Base-by-base conservation (phyloP, 2,113 vertebrate species). In the Anguilla rostrata region DNA sequence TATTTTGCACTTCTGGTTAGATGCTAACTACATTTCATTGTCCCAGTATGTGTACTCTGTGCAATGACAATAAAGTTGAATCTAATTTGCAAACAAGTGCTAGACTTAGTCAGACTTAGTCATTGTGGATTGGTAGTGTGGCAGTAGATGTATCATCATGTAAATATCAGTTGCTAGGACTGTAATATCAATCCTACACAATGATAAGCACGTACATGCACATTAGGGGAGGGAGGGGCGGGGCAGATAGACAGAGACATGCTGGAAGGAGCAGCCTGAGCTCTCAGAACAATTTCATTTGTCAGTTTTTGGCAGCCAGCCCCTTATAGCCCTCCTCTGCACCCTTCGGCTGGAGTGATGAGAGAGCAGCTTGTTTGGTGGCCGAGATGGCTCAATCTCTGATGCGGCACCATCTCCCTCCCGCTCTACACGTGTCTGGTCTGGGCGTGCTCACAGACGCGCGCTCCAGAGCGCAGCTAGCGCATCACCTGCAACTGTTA, bases 311-410 rank as follows among this genome's bases (percentile, higher is more conserved):
- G 60, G 60, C 60, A 66, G 60, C 60, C 18, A 26, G 18, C 20
- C 60, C 60, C 60, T 26, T 66, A 53, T 26, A 20, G 18, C 4
- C 2, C 60, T 3, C 18, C 60, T 26, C 18, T 26, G 4, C 2
- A 7, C 20, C 60, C 60, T 9, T 49, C 9, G n/a, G 34, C 79
- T 66, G 11, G 84, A 39, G 22, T 15, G 66, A 88, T 88, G 84
- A 88, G 84, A 78, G 80, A 83, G 84, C 80, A 83, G 80, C 82
- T 82, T 83, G 81, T 85, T 57, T 84, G 84, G 80, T 46, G 75
- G 40, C 71, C 39, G 56, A 83, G 83, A 86, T 85, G 84, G 85
- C 82, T 86, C 82, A 85, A 86, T 84, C 78, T 34, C 63, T 39
- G 29, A 80, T 78, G 46, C 60, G 78, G 57, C 75, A 82, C 79